Evolutionary conservation across 2,888 invertebrate genomes (phyloP).

Genomic region (Meganola albula): DNA sequence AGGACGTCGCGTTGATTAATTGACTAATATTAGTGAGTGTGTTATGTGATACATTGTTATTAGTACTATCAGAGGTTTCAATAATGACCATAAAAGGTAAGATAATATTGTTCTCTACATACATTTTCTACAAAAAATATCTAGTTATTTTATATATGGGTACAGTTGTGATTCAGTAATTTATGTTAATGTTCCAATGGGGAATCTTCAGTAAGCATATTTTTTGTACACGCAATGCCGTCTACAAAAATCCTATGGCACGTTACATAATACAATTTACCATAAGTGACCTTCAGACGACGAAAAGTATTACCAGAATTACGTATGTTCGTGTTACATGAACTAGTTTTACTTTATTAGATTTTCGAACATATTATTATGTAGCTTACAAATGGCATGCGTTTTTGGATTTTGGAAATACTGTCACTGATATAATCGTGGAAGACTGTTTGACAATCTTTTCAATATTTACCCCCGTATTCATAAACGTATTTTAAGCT

Average conservation of each 20-base stretch:
- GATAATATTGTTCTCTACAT: slow-evolving; percentile 15
- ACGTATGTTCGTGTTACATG: slow-evolving; percentile 17
- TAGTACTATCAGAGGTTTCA: slow-evolving; percentile 18
- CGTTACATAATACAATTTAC: slow-evolving; percentile 38
- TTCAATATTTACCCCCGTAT: too few relatives aligned
- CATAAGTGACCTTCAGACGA: slow-evolving; percentile 35
- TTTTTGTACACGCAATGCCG: slow-evolving; percentile 12
- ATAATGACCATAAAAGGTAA: slow-evolving; percentile 65
- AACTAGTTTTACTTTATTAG: too few relatives aligned
- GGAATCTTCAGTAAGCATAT: not conserved
- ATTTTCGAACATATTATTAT: too few relatives aligned
- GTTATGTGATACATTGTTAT: slow-evolving; percentile 31
- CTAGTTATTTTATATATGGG: not conserved
- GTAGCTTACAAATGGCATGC: too few relatives aligned
- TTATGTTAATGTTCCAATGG: not conserved
- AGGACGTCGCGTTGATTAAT: slow-evolving; percentile 43
- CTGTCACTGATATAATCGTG: too few relatives aligned
- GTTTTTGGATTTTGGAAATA: too few relatives aligned
- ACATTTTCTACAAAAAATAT: not conserved
- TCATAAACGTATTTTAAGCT: too few relatives aligned
- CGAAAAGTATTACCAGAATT: slow-evolving; percentile 17
- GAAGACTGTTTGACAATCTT: too few relatives aligned
- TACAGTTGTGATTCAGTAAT: not conserved
- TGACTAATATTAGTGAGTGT: slow-evolving; percentile 24
- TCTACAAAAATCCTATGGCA: slow-evolving; percentile 16